Conservation (phyloP, 37 sponge, comb jelly and placozoan genomes). For the Lycopodina hypogea region DNA sequence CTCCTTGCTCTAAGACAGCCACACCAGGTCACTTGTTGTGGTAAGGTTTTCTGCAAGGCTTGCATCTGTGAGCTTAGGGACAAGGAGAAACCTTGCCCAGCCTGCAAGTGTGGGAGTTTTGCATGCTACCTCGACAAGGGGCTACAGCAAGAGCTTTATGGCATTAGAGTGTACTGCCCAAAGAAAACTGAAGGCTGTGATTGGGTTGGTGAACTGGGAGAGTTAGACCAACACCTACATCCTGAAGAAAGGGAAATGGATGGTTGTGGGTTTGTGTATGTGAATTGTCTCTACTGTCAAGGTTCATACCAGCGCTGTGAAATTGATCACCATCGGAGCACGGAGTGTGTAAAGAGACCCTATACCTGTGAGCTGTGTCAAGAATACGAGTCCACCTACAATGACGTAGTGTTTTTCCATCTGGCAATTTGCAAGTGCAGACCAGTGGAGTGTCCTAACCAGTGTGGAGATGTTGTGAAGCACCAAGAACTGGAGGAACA, state of each 20-base stretch:
- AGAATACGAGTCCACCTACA: conserved; percentile 11
- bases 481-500: conserved; percentile 16
- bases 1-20: not conserved
- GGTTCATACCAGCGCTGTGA: conserved; percentile 1
- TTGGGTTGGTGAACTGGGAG: conserved; percentile 16
- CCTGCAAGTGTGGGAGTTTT: not conserved
- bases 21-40: conserved; percentile 5
- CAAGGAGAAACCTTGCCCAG: not conserved
- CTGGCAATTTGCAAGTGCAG: not conserved
- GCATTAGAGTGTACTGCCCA: not conserved
- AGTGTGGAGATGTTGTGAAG: conserved; percentile 13
- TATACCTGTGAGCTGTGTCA: conserved; percentile 29
- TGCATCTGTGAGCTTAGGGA: not conserved
- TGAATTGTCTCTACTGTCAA: conserved; percentile 15
- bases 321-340: not conserved
- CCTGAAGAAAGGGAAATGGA: not conserved
- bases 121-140: not conserved
- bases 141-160: not conserved
- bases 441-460: conserved; percentile 35
- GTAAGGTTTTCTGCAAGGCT: not conserved
- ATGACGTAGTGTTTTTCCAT: conserved; percentile 16
- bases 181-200: conserved; percentile 16
- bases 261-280: conserved; percentile 15
- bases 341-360: conserved; percentile 11
- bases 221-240: conserved; percentile 22